Percentiles rank a stretch among this genome's conserved stretches.
phyloP scores from a whole-genome alignment of 2,888 invertebrate genomes.

The Melieria crassipennis region DNA sequence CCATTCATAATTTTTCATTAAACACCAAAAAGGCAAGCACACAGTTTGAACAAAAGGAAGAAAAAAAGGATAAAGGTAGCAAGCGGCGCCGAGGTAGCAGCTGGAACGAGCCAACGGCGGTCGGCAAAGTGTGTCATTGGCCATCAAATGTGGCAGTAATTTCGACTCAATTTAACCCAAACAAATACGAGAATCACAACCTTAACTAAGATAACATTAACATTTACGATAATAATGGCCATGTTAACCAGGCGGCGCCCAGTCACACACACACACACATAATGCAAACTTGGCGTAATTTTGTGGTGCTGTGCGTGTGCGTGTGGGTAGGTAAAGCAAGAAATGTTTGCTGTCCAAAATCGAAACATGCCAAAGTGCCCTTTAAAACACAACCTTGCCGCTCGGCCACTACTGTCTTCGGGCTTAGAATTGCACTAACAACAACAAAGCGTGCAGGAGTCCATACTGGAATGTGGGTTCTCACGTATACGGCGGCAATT shows the following conservation, averaged over 20 bases:
- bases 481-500: too few species aligned
- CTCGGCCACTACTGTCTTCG: too few species aligned
- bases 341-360: too few species aligned
- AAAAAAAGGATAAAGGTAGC: neutral
- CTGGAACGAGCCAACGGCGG: neutral
- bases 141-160: slow-evolving; percentile 8
- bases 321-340: too few species aligned
- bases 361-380: too few species aligned
- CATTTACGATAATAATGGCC: slow-evolving; percentile 20
- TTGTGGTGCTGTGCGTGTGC: too few species aligned
- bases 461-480: too few species aligned
- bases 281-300: too few species aligned
- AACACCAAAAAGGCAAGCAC: slow-evolving; percentile 9
- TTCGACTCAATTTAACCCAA: slow-evolving; percentile 27
- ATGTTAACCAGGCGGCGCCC: neutral
- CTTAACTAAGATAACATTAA: slow-evolving; percentile 26
- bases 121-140: neutral
- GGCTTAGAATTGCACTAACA: too few species aligned
- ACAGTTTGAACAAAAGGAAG: neutral
- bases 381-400: too few species aligned
- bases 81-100: neutral
- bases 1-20: slow-evolving; percentile 35
- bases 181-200: slow-evolving; percentile 26
- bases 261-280: neutral
- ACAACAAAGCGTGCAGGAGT: too few species aligned